Evolutionary conservation across 1,140 invertebrate species (phyloP).

Genomic region (Drosophila pallidifrons): DNA sequence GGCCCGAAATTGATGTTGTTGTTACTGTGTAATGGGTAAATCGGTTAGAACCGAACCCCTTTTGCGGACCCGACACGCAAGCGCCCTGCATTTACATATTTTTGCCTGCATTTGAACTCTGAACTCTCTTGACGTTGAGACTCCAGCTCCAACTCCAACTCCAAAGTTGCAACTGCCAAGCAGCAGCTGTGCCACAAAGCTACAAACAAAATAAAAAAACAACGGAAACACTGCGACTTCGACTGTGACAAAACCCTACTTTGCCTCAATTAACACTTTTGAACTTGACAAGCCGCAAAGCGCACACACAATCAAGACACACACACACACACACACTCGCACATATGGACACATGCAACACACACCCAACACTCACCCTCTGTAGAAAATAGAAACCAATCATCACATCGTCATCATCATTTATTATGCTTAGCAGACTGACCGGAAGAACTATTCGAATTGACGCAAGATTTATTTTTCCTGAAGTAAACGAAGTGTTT

Average conservation of each 20-base stretch:
- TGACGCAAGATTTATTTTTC: background rate
- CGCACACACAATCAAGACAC: background rate
- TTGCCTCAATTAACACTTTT: constrained; percentile 78
- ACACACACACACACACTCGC: background rate
- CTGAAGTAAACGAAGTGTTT: background rate
- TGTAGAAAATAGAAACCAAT: background rate
- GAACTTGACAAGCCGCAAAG: constrained; percentile 62
- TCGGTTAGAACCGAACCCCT: constrained; percentile 44
- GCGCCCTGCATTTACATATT: constrained; percentile 80
- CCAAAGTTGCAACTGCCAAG: constrained; percentile 10
- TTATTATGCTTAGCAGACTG: background rate
- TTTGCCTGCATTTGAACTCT: constrained; percentile 76
- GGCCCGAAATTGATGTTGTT: constrained; percentile 45
- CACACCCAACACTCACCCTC: background rate
- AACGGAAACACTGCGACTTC: constrained; percentile 64
- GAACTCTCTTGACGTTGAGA: constrained; percentile 23
- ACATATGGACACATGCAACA: background rate
- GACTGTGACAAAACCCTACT: constrained; percentile 48
- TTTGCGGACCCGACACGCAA: constrained; percentile 56
- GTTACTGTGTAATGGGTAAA: constrained; percentile 44
- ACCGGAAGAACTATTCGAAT: background rate
- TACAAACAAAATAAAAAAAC: background rate
- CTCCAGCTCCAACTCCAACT: background rate
- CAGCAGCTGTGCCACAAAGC: constrained; percentile 45
- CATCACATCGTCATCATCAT: constrained; percentile 1